Conservation (phyloP, 2,113 vertebrate genomes). For the Xenus cinereus region DNA sequence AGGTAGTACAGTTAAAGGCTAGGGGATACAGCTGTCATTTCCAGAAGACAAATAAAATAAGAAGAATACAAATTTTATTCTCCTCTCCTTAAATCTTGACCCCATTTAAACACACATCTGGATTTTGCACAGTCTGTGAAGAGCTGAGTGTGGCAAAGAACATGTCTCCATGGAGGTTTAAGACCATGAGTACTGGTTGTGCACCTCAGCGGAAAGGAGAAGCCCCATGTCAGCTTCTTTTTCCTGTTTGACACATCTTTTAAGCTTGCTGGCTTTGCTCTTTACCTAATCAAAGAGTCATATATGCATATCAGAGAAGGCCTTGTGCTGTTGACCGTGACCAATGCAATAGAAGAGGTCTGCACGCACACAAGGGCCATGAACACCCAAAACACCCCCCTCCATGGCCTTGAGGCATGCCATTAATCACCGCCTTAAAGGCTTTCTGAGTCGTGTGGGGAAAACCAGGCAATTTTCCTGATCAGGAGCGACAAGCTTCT, state of each 20-base stretch:
- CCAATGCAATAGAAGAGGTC: not conserved
- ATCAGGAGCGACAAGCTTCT: not conserved
- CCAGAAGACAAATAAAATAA: not conserved
- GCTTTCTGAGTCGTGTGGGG: not conserved
- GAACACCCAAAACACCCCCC: not conserved
- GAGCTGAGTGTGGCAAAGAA: not conserved
- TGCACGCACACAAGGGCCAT: fast-evolving
- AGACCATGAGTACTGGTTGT: not conserved
- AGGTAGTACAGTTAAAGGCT: not conserved
- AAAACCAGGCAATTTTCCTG: not conserved
- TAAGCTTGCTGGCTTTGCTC: not conserved
- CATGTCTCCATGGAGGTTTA: not conserved
- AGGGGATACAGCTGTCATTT: not conserved
- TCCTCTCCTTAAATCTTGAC: not conserved
- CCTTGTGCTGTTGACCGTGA: fast-evolving
- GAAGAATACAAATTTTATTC: not conserved
- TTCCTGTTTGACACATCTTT: not conserved
- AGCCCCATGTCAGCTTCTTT: not conserved
- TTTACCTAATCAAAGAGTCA: not conserved
- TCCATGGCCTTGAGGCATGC: fast-evolving
- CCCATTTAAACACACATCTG: not conserved
- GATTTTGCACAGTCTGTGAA: not conserved
- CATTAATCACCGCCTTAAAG: not conserved
- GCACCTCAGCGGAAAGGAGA: not conserved
- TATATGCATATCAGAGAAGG: not conserved